Percentiles rank a stretch among this genome's conserved stretches.
These are phyloP conservation scores for Carcharodon carcharias DNA, from an alignment of 2,797 vertebrate genomes.

Conservation along the genomic window DNA sequence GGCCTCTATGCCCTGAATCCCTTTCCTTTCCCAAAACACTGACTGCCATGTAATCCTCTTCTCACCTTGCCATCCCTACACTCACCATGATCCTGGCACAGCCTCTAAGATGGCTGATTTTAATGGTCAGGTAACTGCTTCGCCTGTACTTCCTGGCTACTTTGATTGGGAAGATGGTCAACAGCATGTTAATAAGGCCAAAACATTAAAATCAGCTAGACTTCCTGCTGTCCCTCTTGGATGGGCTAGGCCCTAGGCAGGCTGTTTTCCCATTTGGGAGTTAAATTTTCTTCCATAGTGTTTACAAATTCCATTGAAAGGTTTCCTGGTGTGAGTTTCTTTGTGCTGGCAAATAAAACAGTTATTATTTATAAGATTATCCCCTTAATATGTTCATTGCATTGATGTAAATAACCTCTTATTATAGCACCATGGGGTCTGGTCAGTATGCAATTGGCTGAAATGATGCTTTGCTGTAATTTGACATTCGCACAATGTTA, in stretches of 20 bases:
- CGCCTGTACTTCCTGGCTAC: background rate
- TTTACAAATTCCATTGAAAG: background rate
- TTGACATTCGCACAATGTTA: constrained; percentile 25
- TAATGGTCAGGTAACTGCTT: background rate
- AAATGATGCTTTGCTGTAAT: constrained; percentile 17
- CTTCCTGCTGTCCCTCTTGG: background rate
- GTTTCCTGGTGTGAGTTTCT: background rate
- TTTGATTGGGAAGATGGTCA: background rate
- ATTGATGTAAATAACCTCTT: constrained; percentile 5
- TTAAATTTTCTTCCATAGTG: background rate
- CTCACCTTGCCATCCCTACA: background rate
- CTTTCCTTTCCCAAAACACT: background rate
- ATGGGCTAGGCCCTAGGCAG: background rate
- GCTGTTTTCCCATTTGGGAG: background rate
- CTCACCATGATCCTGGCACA: background rate
- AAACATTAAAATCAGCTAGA: background rate
- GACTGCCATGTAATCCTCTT: no score
- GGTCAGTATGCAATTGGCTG: background rate
- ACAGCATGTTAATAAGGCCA: background rate
- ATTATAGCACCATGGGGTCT: constrained; percentile 4
- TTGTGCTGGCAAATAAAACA: background rate
- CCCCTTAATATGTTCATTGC: background rate
- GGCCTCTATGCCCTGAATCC: background rate
- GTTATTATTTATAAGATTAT: background rate
- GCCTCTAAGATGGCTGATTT: background rate